Evolutionary conservation across 2,113 vertebrate species (phyloP).

Genomic region (Notarius quadriscutis): DNA sequence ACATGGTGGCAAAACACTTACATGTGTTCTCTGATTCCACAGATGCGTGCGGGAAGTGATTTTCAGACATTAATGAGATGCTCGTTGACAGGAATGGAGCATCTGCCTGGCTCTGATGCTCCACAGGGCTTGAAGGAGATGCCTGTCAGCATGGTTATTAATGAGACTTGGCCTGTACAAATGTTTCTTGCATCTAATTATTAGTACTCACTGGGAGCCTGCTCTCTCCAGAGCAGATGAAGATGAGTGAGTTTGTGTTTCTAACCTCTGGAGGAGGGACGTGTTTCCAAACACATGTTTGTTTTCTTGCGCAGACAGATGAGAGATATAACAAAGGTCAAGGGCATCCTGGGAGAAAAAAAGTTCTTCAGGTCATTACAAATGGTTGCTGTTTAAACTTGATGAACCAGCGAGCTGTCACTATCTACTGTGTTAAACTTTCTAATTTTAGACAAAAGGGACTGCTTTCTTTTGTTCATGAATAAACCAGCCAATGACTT

Average conservation of each 20-base stretch:
- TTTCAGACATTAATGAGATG: constrained; percentile 60
- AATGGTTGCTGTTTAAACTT: neutral
- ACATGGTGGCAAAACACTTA: constrained; percentile 48
- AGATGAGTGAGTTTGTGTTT: constrained; percentile 28
- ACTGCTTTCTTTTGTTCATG: neutral
- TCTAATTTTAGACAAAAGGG: neutral
- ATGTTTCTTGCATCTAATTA: constrained; percentile 62
- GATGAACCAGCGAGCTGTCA: constrained; percentile 18
- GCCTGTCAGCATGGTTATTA: constrained; percentile 60
- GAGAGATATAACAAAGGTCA: constrained; percentile 28
- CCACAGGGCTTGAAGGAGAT: constrained; percentile 58
- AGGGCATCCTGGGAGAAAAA: neutral
- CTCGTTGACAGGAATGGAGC: constrained; percentile 47
- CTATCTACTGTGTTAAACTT: neutral
- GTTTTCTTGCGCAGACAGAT: constrained; percentile 15
- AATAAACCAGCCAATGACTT: neutral
- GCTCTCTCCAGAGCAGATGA: constrained; percentile 57
- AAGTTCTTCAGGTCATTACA: neutral
- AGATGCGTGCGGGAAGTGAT: constrained; percentile 52
- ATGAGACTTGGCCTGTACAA: constrained; percentile 62
- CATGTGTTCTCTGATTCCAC: constrained; percentile 21
- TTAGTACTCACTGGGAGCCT: constrained; percentile 55
- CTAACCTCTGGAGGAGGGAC: constrained; percentile 5
- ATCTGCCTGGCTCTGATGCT: constrained; percentile 54
- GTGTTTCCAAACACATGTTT: constrained; percentile 21